Evolutionary conservation across 2,113 vertebrate genomes (phyloP), one percentile per base, ranked within the genome.

Genomic region (Rana temporaria): DNA sequence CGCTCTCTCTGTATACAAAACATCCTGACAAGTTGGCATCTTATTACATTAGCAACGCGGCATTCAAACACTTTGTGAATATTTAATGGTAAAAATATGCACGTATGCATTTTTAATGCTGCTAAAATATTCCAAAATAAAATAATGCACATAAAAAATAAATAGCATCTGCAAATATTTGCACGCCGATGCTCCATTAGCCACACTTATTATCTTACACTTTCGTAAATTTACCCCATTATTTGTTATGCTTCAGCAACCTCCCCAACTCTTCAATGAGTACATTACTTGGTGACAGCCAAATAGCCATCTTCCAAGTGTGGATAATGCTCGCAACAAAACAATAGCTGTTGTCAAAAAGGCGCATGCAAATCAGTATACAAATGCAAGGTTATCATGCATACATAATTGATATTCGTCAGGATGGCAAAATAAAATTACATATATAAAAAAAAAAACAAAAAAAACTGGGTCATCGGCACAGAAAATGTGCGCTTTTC

Each of bases 141-240:
- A 73, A 73, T 57, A 73, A 59, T 75, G 55, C 30, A 62, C 59
- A 75, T 75, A 17, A 75, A 75, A 75, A 75, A 75, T 75, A 75
- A 75, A 75, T 57, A 75, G 56, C 12, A 9, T 19, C 57, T 42
- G 32, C 56, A 42, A 62, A 42, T 62, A 22, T 32, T 62, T 42
- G 72, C 72, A 75, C 18, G 72, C 60, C 72, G 60, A 75, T 62
- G 72, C 56, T 75, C 72, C 72, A 75, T 75, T 75, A 75, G 72
- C 71, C 32, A 34, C 56, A 62, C 56, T 75, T 75, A 75, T 75
- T 75, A 75, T 75, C 72, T 62, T 75, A 75, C 62, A 60, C 72
- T 42, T 57, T 32, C 17, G 56, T 75, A 75, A 62, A 75, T 75
- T 34, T 32, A 75, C 56, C 72, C 72, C 57, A 32, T 75, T 75